These are phyloP conservation scores for Siphamia tubifer DNA, from an alignment of 2,113 vertebrate species.

Conservation along the genomic window DNA sequence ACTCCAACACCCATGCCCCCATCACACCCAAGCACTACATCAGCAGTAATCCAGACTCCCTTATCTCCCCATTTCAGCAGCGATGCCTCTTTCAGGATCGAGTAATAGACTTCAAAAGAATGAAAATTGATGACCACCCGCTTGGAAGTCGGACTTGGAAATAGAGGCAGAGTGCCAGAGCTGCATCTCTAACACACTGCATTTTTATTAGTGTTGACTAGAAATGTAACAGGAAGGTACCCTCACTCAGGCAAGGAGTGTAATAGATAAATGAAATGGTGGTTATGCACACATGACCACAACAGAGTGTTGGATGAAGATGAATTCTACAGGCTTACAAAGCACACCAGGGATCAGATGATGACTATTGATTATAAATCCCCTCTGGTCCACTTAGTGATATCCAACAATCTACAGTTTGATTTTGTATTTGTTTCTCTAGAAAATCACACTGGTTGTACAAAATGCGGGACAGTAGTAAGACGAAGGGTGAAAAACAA, in stretches of 20 bases:
- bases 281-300: background rate
- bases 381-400: too few relatives aligned
- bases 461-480: background rate
- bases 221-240: background rate
- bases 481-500: background rate
- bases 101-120: conserved; percentile 34
- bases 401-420: background rate
- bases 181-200: conserved; percentile 3
- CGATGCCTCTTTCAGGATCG: background rate
- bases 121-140: conserved; percentile 38
- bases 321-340: background rate
- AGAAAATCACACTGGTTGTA: background rate
- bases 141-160: background rate
- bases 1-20: background rate
- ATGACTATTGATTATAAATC: too few relatives aligned
- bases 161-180: background rate
- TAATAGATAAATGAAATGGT: background rate
- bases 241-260: background rate
- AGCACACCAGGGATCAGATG: background rate
- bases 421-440: too few relatives aligned
- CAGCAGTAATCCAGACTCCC: background rate
- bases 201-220: conserved; percentile 12
- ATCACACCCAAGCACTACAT: background rate
- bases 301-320: background rate
- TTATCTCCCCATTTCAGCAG: conserved; percentile 48